These are phyloP conservation scores for Caenorhabditis japonica DNA, from an alignment of 2,888 invertebrate genomes.

Conservation along the genomic window DNA sequence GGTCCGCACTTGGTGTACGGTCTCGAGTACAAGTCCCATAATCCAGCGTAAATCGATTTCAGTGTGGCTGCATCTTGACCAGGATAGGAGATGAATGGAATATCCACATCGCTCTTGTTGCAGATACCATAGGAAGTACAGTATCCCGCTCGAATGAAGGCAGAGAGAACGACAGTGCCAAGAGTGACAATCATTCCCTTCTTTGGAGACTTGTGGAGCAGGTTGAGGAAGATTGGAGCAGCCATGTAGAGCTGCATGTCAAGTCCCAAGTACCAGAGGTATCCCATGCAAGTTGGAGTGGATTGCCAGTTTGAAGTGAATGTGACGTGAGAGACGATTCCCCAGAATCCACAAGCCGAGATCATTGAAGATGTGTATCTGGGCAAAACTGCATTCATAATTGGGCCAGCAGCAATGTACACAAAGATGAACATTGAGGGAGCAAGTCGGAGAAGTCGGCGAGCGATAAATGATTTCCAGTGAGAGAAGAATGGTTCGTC, in stretches of 20 bases:
- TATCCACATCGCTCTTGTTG: constrained; percentile 76
- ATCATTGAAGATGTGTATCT: constrained; percentile 72
- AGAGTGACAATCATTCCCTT: constrained; percentile 40
- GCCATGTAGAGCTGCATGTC: constrained; percentile 75
- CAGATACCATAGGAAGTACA: constrained; percentile 71
- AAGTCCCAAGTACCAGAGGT: constrained; percentile 75
- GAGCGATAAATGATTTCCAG: constrained; percentile 64
- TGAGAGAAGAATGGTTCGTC: constrained; percentile 65
- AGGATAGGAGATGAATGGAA: constrained; percentile 75
- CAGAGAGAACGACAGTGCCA: constrained; percentile 51
- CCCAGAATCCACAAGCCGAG: constrained; percentile 66
- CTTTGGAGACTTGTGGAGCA: constrained; percentile 59
- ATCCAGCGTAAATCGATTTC: constrained; percentile 66
- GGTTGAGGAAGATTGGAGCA: constrained; percentile 70
- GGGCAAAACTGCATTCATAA: constrained; percentile 64
- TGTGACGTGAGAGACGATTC: constrained; percentile 67
- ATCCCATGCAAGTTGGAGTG: constrained; percentile 75
- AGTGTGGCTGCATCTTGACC: constrained; percentile 58
- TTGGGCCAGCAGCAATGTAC: constrained; percentile 69
- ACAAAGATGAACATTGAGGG: constrained; percentile 72
- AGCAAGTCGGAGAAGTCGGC: constrained; percentile 68
- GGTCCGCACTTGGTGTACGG: constrained; percentile 76
- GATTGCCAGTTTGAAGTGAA: constrained; percentile 72
- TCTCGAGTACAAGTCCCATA: constrained; percentile 75
- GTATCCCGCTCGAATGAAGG: constrained; percentile 65